Conservation (phyloP, 64 coral and sea anemone genomes). For the Porites lutea region DNA sequence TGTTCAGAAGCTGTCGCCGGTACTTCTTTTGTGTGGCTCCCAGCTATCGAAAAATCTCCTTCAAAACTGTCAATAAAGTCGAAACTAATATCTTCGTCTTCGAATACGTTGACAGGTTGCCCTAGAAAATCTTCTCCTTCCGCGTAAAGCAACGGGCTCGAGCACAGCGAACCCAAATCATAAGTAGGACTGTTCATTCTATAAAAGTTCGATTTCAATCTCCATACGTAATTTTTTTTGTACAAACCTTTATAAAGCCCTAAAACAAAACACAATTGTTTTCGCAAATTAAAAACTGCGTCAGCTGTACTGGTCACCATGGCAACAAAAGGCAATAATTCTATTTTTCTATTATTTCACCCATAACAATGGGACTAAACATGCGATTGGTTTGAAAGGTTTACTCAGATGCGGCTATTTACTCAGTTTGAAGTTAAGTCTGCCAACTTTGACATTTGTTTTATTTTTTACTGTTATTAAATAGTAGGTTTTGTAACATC, state of each 20-base stretch:
- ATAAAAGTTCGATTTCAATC: background rate
- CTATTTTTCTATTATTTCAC: background rate
- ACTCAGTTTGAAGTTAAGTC: too few relatives aligned
- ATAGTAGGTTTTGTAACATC: too few relatives aligned
- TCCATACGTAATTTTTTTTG: background rate
- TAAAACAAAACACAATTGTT: slow-evolving; percentile 25
- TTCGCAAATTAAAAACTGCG: slow-evolving; percentile 1
- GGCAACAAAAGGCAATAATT: slow-evolving; percentile 6
- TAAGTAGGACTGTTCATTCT: slow-evolving; percentile 12
- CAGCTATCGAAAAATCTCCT: background rate
- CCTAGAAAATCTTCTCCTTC: slow-evolving; percentile 33
- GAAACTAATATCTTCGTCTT: slow-evolving; percentile 26
- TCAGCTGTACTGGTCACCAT: slow-evolving; percentile 19
- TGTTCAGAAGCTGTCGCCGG: background rate
- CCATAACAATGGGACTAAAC: background rate
- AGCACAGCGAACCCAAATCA: slow-evolving; percentile 8
- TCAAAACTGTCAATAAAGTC: slow-evolving; percentile 26
- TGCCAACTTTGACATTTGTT: background rate
- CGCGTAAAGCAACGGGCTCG: background rate
- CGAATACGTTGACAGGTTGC: slow-evolving; percentile 12
- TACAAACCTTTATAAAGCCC: background rate
- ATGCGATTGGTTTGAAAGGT: background rate
- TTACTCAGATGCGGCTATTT: background rate
- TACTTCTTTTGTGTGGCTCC: background rate
- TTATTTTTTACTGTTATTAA: background rate